Base-by-base conservation (phyloP, 2,888 invertebrate species). In the Eupeodes latifasciatus region DNA sequence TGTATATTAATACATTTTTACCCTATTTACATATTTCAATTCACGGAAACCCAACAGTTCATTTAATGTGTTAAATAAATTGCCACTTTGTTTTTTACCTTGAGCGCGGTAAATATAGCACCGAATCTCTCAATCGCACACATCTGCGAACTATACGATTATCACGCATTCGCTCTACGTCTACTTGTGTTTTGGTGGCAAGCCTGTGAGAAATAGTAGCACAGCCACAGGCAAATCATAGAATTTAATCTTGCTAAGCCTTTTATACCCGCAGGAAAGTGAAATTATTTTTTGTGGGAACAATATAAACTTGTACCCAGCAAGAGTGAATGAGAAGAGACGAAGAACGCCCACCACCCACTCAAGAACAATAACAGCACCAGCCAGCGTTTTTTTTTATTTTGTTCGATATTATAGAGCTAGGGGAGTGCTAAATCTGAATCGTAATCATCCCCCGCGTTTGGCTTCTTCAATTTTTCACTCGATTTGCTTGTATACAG, bases 241-340 rank as follows among this genome's bases (percentile, higher is more conserved):
- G 84, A 67, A 84, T 88, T 84, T 78, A 84, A 88, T 88, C 88
- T 81, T 66, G 74, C 77, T 88, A 84, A 84, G 81, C 88, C 88
- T 77, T 88, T 81, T 74, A 81, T 84, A 74, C 77, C 81, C 77
- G 55, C 84, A 78, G 84, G 59, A 75, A 71, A 84, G 80, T 81
- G 80, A 83, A 87, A 87, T 77, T 76, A 77, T 83, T 83, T 87
- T 83, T 72, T 83, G 61, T 76, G 34, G 61, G 72, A 77, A 69
- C 59, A 83, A 66, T 49, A 40, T 61, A 57, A 36, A 34, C 61
- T 27, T 27, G 27, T 27, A 47, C 2, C 53, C 6, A 53, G 53
- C 2, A 4, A 36, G 49, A 47, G 16, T n/a, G 7, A 19, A 14
- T 12, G 11, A 44, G 9, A 12, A 49, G 16, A 27, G 16, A 47